Conservation (phyloP, 1,140 invertebrate genomes). For the Pseudomyrmex flavicornis region DNA sequence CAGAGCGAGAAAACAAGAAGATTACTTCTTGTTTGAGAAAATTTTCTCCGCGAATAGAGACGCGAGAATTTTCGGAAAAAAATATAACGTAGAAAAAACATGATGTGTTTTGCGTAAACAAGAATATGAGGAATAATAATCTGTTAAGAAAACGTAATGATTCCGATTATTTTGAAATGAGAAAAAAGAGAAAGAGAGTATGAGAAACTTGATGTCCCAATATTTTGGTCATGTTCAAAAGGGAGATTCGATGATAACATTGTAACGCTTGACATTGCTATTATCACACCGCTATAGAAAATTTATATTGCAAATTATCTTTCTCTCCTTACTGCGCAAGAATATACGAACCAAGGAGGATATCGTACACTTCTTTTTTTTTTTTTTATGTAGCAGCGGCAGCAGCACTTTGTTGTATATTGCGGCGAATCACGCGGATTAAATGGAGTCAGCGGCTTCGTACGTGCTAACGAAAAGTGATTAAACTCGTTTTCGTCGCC, state of each 20-base stretch:
- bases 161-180: neutral
- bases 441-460: slow-evolving; percentile 27
- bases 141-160: neutral
- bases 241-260: neutral
- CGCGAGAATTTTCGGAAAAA: neutral
- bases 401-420: slow-evolving; percentile 1
- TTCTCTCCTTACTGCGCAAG: neutral
- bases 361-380: neutral
- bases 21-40: neutral
- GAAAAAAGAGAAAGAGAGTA: neutral
- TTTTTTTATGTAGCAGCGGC: too few species aligned
- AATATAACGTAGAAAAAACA: neutral
- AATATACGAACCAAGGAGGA: neutral
- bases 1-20: too few species aligned
- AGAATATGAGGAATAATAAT: neutral
- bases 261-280: too few species aligned
- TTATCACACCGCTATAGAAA: neutral
- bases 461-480: slow-evolving; percentile 21
- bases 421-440: slow-evolving; percentile 6
- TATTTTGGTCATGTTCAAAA: neutral
- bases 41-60: neutral
- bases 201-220: neutral
- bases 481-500: slow-evolving; percentile 12
- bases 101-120: neutral
- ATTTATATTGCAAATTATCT: neutral